Base-by-base conservation (phyloP, 2,113 vertebrate species). In the Bufo bufo region DNA sequence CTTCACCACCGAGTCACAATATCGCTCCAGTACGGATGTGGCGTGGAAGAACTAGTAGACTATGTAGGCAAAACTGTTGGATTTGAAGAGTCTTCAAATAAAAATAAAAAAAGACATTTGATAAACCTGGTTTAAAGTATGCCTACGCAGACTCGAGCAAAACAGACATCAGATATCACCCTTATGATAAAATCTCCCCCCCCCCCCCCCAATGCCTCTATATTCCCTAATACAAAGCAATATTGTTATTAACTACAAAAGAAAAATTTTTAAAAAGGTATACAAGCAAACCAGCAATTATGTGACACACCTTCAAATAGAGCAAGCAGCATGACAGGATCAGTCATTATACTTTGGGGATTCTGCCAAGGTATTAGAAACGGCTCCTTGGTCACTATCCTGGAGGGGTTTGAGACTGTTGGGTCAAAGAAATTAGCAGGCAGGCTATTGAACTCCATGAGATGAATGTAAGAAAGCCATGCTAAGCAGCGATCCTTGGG, bases 391-490 rank as follows among this genome's bases (percentile, higher is more conserved):
- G 93, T 95, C 89, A 97, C 95, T 85, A 99, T 94, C 77, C 96
- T 93, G 85, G 96, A 96, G 59, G 97, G 97, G 89, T 93, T 94
- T 7, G 95, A 94, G 89, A 95, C 95, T 2, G 95, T 93, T 17
- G 97, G 96, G 91, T 99, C 96, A 50, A 94, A 97, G 85, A 99
- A 95, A 90, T 93, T 91, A 43, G 91, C 89, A 20, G 98, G 98
- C 13, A 99, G 96, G 77, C 91, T 74, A 84, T 91, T 94, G 47
- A 99, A 99, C 93, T 99, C 98, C 6, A 93, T 95, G 86, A 99
- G 93, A 93, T 99, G 97, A 91, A 99, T 96, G 91, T 96, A 98
- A 74, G 94, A 95, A 85, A 99, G 94, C 98, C 98, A 99, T 86
- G 97, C 95, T 92, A 99, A 92, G 75, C 96, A 96, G 12, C 96